A percentile compares a stretch with the other conserved stretches of the same genome.
Conservation (phyloP, 2,888 invertebrate species). For the Dorcus parallelipipedus region DNA sequence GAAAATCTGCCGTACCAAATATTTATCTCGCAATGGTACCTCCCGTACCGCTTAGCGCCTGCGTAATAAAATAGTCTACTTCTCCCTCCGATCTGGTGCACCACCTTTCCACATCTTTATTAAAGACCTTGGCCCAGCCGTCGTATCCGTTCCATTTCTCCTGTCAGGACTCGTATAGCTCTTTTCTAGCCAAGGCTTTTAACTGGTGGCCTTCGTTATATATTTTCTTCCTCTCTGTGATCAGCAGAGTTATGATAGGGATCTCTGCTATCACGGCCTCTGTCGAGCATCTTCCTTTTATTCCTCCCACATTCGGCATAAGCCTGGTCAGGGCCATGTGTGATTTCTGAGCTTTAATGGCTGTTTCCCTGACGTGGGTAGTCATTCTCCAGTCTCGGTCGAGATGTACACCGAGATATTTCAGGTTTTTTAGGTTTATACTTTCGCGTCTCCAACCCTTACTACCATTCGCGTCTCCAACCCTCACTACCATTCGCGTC, state of each 20-base stretch:
- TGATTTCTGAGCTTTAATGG: background rate
- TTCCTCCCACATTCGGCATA: slow-evolving; percentile 1
- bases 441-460: background rate
- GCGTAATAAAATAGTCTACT: slow-evolving; percentile 10
- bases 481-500: background rate
- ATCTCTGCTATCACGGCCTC: background rate
- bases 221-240: background rate
- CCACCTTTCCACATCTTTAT: slow-evolving; percentile 10
- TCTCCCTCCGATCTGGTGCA: background rate
- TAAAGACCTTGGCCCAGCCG: slow-evolving; percentile 6
- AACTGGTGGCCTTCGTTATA: too few relatives aligned
- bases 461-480: background rate
- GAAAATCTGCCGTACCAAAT: too few relatives aligned
- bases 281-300: background rate
- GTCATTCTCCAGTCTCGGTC: background rate
- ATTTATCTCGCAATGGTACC: background rate
- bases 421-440: background rate
- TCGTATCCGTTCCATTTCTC: background rate
- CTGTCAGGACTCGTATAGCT: background rate
- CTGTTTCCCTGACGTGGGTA: background rate
- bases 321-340: background rate
- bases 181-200: too few relatives aligned
- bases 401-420: background rate
- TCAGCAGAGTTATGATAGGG: background rate
- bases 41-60: slow-evolving; percentile 13